Conservation (phyloP, 2,797 vertebrate genomes). For the Hyperoplus immaculatus region DNA sequence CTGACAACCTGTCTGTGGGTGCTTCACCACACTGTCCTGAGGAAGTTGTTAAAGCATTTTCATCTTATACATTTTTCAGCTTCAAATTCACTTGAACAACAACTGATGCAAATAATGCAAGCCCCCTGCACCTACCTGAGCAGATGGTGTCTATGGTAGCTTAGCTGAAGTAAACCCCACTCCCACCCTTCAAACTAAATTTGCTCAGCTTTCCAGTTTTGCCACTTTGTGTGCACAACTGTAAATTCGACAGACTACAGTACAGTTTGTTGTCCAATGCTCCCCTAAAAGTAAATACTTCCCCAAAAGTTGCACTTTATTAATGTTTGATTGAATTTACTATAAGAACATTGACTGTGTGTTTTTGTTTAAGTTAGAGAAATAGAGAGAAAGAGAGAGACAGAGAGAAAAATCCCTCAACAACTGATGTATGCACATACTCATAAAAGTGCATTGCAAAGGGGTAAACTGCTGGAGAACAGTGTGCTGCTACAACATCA, state of each 20-base stretch:
- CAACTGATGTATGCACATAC: constrained; percentile 55
- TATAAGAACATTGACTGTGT: constrained; percentile 24
- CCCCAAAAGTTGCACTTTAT: constrained; percentile 40
- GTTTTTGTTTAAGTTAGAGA: constrained; percentile 7
- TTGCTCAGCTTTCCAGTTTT: constrained; percentile 33
- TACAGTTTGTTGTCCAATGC: not conserved
- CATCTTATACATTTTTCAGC: constrained; percentile 52
- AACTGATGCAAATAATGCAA: constrained; percentile 40
- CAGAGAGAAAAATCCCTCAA: constrained; percentile 50
- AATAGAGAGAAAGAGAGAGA: not conserved
- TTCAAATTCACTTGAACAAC: constrained; percentile 50
- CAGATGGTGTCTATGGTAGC: constrained; percentile 28
- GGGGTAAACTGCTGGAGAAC: constrained; percentile 17
- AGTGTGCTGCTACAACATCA: constrained; percentile 40
- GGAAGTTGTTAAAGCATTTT: constrained; percentile 54
- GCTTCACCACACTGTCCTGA: constrained; percentile 69
- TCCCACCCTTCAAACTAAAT: constrained; percentile 19
- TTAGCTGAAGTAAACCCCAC: constrained; percentile 15
- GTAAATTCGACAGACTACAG: not conserved
- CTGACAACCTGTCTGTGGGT: constrained; percentile 79
- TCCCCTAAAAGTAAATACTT: constrained; percentile 12
- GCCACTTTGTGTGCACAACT: constrained; percentile 13
- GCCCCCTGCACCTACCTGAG: not conserved
- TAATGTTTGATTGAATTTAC: constrained; percentile 36
- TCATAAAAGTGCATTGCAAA: constrained; percentile 34